Conservation (phyloP, 2,113 vertebrate genomes). For the Prolemur simus region DNA sequence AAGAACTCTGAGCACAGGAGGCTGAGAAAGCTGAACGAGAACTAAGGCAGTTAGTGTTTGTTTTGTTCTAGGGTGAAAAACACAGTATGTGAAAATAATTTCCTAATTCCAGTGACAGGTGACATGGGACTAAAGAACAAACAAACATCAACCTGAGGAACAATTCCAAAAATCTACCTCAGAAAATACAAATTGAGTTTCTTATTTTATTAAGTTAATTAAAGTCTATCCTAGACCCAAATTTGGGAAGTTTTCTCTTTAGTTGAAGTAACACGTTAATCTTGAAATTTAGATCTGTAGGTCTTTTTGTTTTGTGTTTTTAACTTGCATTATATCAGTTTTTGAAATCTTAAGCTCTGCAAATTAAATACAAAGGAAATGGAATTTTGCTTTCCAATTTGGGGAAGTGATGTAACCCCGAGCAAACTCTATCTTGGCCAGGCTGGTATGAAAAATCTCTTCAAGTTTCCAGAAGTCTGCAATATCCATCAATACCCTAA, state of each 20-base stretch:
- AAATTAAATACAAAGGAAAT: neutral
- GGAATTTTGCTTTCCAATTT: constrained; percentile 16
- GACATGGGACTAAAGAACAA: neutral
- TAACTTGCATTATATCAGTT: neutral
- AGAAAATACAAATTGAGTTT: neutral
- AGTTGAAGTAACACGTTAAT: neutral
- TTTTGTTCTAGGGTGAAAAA: neutral
- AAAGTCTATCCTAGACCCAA: neutral
- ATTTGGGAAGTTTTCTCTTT: constrained; percentile 14
- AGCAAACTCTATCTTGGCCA: neutral
- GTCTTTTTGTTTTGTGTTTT: neutral
- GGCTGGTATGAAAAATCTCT: neutral
- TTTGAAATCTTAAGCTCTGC: neutral
- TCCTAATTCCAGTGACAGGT: neutral
- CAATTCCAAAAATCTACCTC: neutral
- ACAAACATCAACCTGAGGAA: neutral
- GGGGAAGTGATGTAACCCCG: neutral
- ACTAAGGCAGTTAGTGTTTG: neutral
- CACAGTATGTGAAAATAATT: neutral
- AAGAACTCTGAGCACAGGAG: neutral
- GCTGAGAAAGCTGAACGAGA: neutral
- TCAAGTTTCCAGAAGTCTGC: neutral
- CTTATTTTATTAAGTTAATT: constrained; percentile 1
- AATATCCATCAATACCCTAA: neutral
- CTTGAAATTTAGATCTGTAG: neutral